phyloP scores from a whole-genome alignment of 2,113 vertebrate species.

The Mugil cephalus region DNA sequence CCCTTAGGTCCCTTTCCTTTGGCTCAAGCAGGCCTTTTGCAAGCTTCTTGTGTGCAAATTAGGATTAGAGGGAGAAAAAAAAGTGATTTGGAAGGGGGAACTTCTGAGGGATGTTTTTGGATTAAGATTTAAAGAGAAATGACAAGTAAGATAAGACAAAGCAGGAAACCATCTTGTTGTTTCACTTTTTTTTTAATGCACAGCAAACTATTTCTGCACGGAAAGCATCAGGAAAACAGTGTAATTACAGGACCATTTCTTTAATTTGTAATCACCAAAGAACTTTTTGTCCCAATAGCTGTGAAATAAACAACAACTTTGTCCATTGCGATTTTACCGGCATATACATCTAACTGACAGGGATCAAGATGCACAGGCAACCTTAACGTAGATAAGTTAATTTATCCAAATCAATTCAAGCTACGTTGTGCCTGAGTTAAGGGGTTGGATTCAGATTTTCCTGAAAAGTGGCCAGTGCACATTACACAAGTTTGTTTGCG shows the following conservation, averaged over 20 bases:
- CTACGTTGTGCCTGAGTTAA: neutral
- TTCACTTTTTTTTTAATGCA: conserved; percentile 4
- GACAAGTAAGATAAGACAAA: conserved; percentile 40
- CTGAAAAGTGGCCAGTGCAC: neutral
- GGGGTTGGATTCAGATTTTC: neutral
- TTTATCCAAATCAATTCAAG: neutral
- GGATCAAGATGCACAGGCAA: no score
- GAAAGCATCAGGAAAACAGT: no score
- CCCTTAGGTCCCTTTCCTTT: conserved; percentile 69
- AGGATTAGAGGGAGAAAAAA: conserved; percentile 66
- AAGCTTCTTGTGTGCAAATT: conserved; percentile 80
- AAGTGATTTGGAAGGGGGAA: conserved; percentile 49
- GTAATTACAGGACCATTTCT: neutral
- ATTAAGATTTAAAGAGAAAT: conserved; percentile 67
- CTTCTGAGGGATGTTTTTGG: conserved; percentile 79
- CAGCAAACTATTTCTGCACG: neutral
- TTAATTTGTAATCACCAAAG: no score
- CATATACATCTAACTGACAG: no score
- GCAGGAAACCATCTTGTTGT: conserved; percentile 6
- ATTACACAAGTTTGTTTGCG: conserved; percentile 8
- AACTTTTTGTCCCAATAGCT: no score
- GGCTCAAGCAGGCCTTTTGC: conserved; percentile 56
- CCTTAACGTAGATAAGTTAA: no score
- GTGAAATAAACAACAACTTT: no score
- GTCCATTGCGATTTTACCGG: no score